A percentile compares a stretch with the other conserved stretches of the same genome.
phyloP scores from a whole-genome alignment of 2,113 vertebrate genomes.

The Macroglossus sobrinus region DNA sequence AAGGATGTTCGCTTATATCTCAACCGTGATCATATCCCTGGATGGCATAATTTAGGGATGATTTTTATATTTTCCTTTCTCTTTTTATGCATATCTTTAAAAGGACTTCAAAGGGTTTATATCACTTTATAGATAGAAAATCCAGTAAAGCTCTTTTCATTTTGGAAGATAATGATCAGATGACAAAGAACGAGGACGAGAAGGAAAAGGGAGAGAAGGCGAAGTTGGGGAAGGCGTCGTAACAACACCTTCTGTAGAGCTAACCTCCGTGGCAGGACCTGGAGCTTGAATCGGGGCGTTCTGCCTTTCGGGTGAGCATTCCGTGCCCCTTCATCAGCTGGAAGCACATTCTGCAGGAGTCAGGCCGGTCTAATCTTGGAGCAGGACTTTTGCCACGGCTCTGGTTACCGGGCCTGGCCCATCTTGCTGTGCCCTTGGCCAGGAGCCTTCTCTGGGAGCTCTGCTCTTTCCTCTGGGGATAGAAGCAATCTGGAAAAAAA shows the following conservation, averaged over 20 bases:
- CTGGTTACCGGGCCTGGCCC: not conserved
- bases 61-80: not conserved
- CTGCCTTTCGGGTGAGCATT: rapidly evolving
- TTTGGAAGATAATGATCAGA: not conserved
- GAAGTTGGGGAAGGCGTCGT: not conserved
- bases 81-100: not conserved
- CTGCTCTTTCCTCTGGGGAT: not conserved
- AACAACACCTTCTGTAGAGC: not conserved
- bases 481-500: not conserved
- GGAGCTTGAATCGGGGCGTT: not conserved
- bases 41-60: not conserved
- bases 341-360: not conserved
- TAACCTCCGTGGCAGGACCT: no score
- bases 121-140: slow-evolving; percentile 6
- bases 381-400: not conserved
- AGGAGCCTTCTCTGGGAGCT: not conserved
- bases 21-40: not conserved
- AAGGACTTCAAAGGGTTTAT: not conserved
- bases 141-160: not conserved
- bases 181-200: not conserved
- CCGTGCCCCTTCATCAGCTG: not conserved
- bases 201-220: not conserved
- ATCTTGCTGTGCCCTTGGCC: not conserved
- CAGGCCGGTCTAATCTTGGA: not conserved
- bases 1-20: not conserved